Base-by-base conservation (phyloP, 2,113 vertebrate genomes). In the Mormyrus iriodes region DNA sequence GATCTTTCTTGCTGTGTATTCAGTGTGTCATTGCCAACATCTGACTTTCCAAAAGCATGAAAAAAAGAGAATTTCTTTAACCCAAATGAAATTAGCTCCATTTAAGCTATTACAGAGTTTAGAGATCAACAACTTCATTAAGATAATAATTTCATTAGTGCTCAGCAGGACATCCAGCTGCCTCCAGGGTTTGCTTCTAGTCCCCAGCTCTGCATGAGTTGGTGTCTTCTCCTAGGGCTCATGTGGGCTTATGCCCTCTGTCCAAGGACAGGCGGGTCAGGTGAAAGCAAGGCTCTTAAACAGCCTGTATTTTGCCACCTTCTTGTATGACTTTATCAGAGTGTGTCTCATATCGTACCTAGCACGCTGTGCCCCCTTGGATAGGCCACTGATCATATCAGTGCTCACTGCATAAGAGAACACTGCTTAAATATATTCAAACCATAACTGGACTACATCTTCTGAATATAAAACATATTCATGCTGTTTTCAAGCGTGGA, bases 51-150 rank as follows among this genome's bases (percentile, higher is more conserved):
- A 44, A 84, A 48, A 84, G 19, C 15, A 27, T 61, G 1, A n/a
- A 44, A 48, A 84, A 24, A 48, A 84, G 13, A 42, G 73, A 42
- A 76, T 76, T 76, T 39, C 73, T 39, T 4, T 76, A 76, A 79
- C 73, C 35, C 73, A 84, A 84, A 84, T 84, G 82, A 84, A 84
- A 84, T 46, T 84, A 48, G 44, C 10, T 24, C 24, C 44, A 48
- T 48, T 48, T 84, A 84, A 24, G 19, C 44, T 48, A 44, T 84
- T 84, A 48, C 82, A n/a, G 82, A 84, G 42, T 84, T 83, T 48
- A 83, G 79, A 83, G 79, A 83, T 83, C 79, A 84, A 84, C 82
- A 84, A 84, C 39, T 48, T 84, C 82, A 84, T 84, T 84, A 84
- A 48, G 82, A 84, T 48, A 84, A 48, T 84, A 84, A 84, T 46